Percentiles rank a stretch among this genome's conserved stretches.
These are phyloP conservation scores for Drosophila funebris DNA, from an alignment of 1,140 invertebrate species.

Conservation along the genomic window DNA sequence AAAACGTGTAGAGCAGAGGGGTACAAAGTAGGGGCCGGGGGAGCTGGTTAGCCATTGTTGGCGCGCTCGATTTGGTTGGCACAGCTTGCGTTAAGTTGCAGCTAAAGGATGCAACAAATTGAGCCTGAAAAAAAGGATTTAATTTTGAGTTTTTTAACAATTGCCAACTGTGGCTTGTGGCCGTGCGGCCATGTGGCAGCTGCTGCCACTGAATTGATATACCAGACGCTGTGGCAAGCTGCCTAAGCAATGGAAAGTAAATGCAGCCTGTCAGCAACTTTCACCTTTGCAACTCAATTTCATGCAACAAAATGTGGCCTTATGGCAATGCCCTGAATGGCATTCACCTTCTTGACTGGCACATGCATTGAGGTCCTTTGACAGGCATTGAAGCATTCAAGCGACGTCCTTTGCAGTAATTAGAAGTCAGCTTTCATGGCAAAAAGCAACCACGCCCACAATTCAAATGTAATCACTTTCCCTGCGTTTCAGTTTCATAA, in stretches of 20 bases:
- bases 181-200: constrained; percentile 10
- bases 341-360: constrained; percentile 41
- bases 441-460: constrained; percentile 28
- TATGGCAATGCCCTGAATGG: constrained; percentile 5
- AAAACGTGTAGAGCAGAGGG: constrained; percentile 11
- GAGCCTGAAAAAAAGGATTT: constrained; percentile 60
- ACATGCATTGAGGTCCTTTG: constrained; percentile 31
- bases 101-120: constrained; percentile 39
- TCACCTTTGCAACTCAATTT: constrained; percentile 22
- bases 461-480: constrained; percentile 27
- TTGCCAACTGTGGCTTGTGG: constrained; percentile 40
- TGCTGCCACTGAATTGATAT: background rate
- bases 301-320: constrained; percentile 10
- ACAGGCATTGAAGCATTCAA: constrained; percentile 39
- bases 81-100: constrained; percentile 53
- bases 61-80: constrained; percentile 45
- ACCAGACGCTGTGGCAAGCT: constrained; percentile 4
- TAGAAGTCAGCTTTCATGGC: constrained; percentile 46
- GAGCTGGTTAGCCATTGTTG: constrained; percentile 23
- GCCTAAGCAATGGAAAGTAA: constrained; percentile 11
- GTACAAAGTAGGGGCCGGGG: background rate
- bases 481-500: constrained; percentile 42
- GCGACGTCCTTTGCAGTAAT: constrained; percentile 11
- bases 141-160: constrained; percentile 43
- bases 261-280: constrained; percentile 6